These are phyloP conservation scores for Mola mola DNA, from an alignment of 2,113 vertebrate species.

Conservation along the genomic window DNA sequence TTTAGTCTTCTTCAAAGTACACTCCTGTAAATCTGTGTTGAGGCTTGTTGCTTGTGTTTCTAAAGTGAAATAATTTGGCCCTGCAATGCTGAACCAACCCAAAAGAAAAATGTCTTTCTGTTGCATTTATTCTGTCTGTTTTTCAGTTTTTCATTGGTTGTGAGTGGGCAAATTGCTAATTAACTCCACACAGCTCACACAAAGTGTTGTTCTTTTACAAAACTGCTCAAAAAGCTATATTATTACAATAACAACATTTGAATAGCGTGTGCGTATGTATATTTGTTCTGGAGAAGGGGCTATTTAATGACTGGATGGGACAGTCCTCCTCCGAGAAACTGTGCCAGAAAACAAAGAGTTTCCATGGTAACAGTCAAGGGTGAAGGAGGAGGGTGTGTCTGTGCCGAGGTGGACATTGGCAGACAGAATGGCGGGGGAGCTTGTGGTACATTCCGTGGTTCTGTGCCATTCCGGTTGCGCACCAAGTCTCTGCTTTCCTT, in stretches of 20 bases:
- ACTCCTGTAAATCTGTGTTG: not conserved
- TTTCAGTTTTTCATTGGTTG: not conserved
- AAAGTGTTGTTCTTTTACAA: constrained; percentile 9
- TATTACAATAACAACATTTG: constrained; percentile 10
- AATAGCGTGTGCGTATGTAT: constrained; percentile 22
- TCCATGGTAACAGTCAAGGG: constrained; percentile 70
- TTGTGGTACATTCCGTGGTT: constrained; percentile 35
- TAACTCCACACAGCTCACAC: constrained; percentile 4
- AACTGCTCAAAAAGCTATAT: not conserved
- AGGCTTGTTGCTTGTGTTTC: constrained; percentile 1
- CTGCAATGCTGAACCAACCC: not conserved
- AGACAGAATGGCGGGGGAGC: constrained; percentile 41
- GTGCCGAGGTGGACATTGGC: constrained; percentile 64
- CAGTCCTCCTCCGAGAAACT: constrained; percentile 41
- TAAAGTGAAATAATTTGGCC: not conserved
- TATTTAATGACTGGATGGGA: constrained; percentile 50
- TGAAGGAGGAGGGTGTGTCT: constrained; percentile 72
- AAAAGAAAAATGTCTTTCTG: constrained; percentile 17
- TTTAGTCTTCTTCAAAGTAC: not conserved
- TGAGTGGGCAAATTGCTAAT: not conserved
- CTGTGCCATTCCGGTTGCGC: constrained; percentile 56
- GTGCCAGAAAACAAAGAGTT: constrained; percentile 67
- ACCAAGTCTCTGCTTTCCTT: constrained; percentile 40
- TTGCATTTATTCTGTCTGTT: constrained; percentile 5
- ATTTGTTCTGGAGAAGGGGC: constrained; percentile 31